Base-by-base conservation (phyloP, 2,888 invertebrate species). In the Aethes cnicana region DNA sequence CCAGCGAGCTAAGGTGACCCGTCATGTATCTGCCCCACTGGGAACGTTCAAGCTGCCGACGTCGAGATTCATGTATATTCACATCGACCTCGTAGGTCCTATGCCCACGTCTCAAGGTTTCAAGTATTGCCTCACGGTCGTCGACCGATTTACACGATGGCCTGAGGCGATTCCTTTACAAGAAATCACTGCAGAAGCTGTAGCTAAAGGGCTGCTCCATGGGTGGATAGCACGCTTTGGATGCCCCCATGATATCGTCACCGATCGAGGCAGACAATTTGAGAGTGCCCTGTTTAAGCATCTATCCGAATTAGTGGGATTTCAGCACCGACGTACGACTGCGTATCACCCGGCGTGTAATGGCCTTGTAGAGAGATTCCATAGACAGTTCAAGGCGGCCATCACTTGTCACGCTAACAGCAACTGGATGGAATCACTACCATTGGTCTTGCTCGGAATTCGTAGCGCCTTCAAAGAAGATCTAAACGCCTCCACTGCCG, bases 301-400 rank as follows among this genome's bases (percentile, higher is more conserved):
- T 7, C 20, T 25, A 23, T 43, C 28, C 18, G 39, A 32, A 43
- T 2, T 41, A 2, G 9, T 26, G 1, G 48, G 61, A 0, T 12
- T 21, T 2, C 23, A 39, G 5, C 41, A 41, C n/a, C 23, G 17
- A 0, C 32, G 11, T 18, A 48, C 48, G 1, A 48, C 48, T 1
- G 41, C 48, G 1, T 48, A 48, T 23, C 41, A 48, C 14, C 9
- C 14, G n/a, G n/a, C n/a, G n/a, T n/a, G n/a, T n/a, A n/a, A n/a
- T n/a, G n/a, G n/a, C n/a, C n/a, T n/a, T n/a, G 21, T 47, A 2
- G 47, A 47, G 17, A 4, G 48, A 0, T 56, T 72, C 46, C 81
- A 85, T 55, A 59, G 82, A 1, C 65, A 70, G 4, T 53, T 84
- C 12, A 84, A 85, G 56, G 59, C 72, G 1, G 68, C 81, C 0